A percentile compares a stretch with the other conserved stretches of the same genome.
Evolutionary conservation across 92 coral and sea anemone genomes (phyloP).

Genomic region (Isaurus tuberculatus): DNA sequence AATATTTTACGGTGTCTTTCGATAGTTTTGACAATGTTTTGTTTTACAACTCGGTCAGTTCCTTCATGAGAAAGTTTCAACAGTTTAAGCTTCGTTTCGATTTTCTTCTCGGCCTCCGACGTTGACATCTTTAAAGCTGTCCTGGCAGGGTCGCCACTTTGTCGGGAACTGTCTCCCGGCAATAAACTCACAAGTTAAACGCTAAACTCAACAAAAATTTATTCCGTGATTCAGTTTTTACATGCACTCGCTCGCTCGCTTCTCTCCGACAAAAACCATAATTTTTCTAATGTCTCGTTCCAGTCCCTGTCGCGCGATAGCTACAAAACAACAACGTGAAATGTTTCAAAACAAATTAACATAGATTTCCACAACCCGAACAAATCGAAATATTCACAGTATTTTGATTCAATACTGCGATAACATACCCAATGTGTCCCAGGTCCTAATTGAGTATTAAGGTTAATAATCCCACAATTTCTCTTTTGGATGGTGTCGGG

Average conservation of each 20-base stretch:
- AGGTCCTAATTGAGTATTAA: too few relatives aligned
- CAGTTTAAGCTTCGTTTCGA: constrained; percentile 30
- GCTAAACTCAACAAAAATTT: background rate
- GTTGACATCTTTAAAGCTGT: background rate
- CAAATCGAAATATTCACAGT: constrained; percentile 53
- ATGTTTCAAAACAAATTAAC: too few relatives aligned
- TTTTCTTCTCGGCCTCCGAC: constrained; percentile 14
- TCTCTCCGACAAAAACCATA: background rate
- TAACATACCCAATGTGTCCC: too few relatives aligned
- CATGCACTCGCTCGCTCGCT: background rate
- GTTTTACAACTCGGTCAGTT: constrained; percentile 4
- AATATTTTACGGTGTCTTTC: constrained; percentile 27
- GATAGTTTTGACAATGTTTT: background rate
- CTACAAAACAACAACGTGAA: too few relatives aligned
- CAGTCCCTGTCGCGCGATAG: too few relatives aligned
- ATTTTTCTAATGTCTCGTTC: too few relatives aligned
- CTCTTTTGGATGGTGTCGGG: too few relatives aligned
- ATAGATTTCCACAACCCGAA: too few relatives aligned
- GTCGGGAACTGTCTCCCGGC: constrained; percentile 2
- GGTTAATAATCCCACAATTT: too few relatives aligned
- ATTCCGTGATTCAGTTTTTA: background rate
- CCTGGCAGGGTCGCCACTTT: constrained; percentile 50
- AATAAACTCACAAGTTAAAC: too few relatives aligned
- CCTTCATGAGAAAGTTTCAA: constrained; percentile 29
- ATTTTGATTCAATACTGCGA: too few relatives aligned